Evolutionary conservation across 1,140 invertebrate genomes (phyloP), one percentile per base, ranked within the genome.

Genomic region (Trachymyrmex cornetzi): DNA sequence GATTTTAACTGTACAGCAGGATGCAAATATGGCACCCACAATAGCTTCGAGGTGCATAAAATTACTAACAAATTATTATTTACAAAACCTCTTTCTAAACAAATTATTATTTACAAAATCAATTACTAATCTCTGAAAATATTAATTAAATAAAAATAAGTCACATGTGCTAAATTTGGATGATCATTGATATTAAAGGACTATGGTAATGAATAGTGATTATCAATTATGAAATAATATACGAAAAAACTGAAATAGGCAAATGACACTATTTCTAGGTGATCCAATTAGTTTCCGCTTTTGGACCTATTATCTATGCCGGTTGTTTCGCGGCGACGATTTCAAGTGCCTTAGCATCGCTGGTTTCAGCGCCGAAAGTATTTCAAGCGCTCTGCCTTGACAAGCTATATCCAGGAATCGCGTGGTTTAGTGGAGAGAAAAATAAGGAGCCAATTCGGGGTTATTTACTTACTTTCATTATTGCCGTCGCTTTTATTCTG

Each of bases 301-400:
- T 98, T 94, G 98, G 98, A 1, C 98, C 98, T 0, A 95, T 99
- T 6, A 99, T 99, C 90, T 99, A 99, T 92, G 98, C 98, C 34
- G 99, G 99, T 0, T 99, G 99, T 92, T 99, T 99, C 94, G 98
- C 99, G 2, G 99, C 99, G 2, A 99, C 99, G 0, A 95, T 99
- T 14, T 99, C 98, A 3, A 99, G 99, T 11, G 99, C 99, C 2
- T 95, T 99, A 50, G 99, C 99, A 1, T 99, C 98, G 87, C 96
- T 99, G 66, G 99, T 99, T 0, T 99, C 98, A 22, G 99, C 99
- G 0, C 99, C 99, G 0, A 98, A 98, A 96, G 97, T 98, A 0
- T 98, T 99, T 92, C 98, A 99, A 97, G 99, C 99, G 67, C 96
- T 99, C 6, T 99, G 99, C 93, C 98, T 99, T 94, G 99, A 99